A percentile compares a stretch with the other conserved stretches of the same genome.
Evolutionary conservation across 2,797 vertebrate genomes (phyloP).

Genomic region (Sebastes miniatus): DNA sequence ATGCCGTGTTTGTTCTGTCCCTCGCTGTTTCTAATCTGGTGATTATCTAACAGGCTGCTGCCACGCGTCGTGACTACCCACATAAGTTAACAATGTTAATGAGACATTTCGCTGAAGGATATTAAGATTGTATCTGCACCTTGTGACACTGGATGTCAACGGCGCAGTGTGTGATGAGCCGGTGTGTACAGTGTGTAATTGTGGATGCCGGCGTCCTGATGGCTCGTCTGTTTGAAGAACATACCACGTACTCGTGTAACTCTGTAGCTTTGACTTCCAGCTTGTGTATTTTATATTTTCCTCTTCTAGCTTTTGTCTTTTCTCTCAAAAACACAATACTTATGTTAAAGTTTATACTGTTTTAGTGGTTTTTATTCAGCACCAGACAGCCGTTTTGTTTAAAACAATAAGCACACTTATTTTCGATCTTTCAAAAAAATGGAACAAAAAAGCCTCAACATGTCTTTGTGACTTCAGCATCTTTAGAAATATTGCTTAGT

Average conservation of each 20-base stretch:
- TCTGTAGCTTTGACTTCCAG: not conserved
- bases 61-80: conserved; percentile 10
- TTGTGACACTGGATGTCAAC: conserved; percentile 46
- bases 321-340: not conserved
- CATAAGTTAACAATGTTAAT: conserved; percentile 56
- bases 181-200: conserved; percentile 32
- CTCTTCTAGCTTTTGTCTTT: not conserved
- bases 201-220: conserved; percentile 3
- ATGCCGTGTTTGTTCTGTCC: conserved; percentile 1
- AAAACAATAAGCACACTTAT: not conserved
- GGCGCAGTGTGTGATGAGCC: conserved; percentile 11
- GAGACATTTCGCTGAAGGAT: conserved; percentile 57
- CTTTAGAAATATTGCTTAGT: not conserved
- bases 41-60: conserved; percentile 51
- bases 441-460: not conserved
- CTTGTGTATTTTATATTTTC: not conserved
- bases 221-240: conserved; percentile 29
- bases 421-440: not conserved
- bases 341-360: not conserved
- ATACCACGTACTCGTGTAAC: not conserved
- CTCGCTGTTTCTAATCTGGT: conserved; percentile 30
- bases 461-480: not conserved
- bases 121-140: conserved; percentile 55
- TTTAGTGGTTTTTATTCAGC: not conserved
- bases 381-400: not conserved